Base-by-base conservation (phyloP, 2,797 vertebrate species). In the Apogon hyalosoma region DNA sequence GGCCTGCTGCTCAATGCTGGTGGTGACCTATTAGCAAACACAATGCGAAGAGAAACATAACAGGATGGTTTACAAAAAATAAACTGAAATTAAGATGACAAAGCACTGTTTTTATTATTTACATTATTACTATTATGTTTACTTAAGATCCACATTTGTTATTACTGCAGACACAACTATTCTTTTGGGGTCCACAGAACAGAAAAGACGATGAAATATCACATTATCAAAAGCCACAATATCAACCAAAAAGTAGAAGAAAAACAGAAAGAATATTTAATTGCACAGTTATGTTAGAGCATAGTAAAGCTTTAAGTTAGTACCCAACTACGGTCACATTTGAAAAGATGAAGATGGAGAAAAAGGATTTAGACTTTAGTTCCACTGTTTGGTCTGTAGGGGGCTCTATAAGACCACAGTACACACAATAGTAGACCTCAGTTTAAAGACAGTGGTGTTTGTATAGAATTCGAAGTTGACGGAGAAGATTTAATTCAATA, bases 1-100 rank as follows among this genome's bases (percentile, higher is more conserved):
- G 38, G 84, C 92, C 69, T 93, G 96, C 52, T 94, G 96, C 68
- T 95, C 93, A 0, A 90, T 66, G 74, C 88, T 91, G 24, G 84
- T 85, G 69, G 91, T 93, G 53, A 92, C 82, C 93, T 95, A 78
- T 14, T 43, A 43, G 64, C 47, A 69, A 9, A 6, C 24, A 51
- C 13, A 33, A 28, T 6, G 7, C 15, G 63, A 39, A 33, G 11
- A 1, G 45, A 2, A 51, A 39, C 9, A 18, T 3, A 38, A n/a
- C 3, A 36, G 36, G n/a, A 33, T 7, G 16, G 10, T 14, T 49
- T 58, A 18, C 68, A 31, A 60, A 38, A 24, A 21, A 54, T 33
- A 2, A 31, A 46, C 10, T 15, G 6, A 28, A 28, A 3, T 28
- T 28, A 28, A 28, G 24, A 28, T 28, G 24, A 21, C 5, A 28